Percentiles rank a stretch among this genome's conserved stretches.
phyloP scores from a whole-genome alignment of 2,797 vertebrate species.

The Manis pentadactyla region DNA sequence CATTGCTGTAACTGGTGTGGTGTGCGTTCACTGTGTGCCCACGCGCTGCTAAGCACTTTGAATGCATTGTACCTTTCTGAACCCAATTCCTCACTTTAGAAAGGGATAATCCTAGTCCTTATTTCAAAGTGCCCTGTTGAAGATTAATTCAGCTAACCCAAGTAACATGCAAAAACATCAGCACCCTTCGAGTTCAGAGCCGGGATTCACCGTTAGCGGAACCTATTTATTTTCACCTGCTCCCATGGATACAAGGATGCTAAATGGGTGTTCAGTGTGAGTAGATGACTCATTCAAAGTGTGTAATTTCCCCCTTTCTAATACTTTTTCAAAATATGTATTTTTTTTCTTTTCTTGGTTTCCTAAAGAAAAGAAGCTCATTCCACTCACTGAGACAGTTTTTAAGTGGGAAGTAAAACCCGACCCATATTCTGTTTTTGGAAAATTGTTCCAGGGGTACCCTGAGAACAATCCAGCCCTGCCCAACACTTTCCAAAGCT shows the following conservation, averaged over 20 bases:
- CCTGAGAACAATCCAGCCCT: not conserved
- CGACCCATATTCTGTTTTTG: not conserved
- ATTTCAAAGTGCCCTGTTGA: not conserved
- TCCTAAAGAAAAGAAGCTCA: not conserved
- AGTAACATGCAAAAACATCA: not conserved
- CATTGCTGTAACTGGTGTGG: not conserved
- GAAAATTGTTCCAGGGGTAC: not conserved
- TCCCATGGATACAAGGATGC: not conserved
- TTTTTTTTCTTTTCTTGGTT: not conserved
- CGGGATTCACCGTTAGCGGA: not conserved
- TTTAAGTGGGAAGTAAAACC: not conserved
- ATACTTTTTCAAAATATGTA: not conserved
- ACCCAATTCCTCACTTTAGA: not conserved
- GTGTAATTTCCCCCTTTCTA: not conserved
- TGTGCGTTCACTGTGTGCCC: no score
- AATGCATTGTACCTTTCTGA: not conserved
- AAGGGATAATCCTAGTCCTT: not conserved
- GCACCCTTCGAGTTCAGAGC: not conserved
- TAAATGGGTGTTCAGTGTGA: no score
- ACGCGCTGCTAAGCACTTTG: not conserved
- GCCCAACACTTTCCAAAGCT: accelerated
- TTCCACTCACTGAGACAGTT: not conserved
- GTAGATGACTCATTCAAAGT: not conserved
- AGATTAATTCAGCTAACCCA: not conserved
- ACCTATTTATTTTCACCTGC: not conserved